These are phyloP conservation scores for Spisula solida DNA, from an alignment of 2,888 invertebrate species.

Conservation along the genomic window DNA sequence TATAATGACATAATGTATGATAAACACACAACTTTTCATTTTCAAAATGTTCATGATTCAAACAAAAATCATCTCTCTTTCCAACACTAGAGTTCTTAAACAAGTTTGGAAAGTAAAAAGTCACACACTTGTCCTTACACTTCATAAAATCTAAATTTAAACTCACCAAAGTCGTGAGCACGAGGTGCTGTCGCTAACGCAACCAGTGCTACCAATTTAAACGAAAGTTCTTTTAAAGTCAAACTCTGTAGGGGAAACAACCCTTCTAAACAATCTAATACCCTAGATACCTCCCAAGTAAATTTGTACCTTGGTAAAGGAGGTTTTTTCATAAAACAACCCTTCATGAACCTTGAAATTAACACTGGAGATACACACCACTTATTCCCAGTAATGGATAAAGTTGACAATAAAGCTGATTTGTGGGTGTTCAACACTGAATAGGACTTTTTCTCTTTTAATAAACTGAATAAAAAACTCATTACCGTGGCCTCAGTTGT, in stretches of 20 bases:
- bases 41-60: slow-evolving; percentile 29
- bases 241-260: slow-evolving; percentile 49
- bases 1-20: slow-evolving; percentile 39
- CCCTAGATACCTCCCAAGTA: slow-evolving; percentile 63
- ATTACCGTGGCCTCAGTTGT: background rate
- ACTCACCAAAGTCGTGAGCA: slow-evolving; percentile 51
- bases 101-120: slow-evolving; percentile 57
- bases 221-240: slow-evolving; percentile 51
- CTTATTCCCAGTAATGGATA: slow-evolving; percentile 33
- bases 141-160: slow-evolving; percentile 52
- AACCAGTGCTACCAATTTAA: slow-evolving; percentile 58
- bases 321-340: slow-evolving; percentile 52
- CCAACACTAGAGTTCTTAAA: slow-evolving; percentile 52
- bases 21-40: slow-evolving; percentile 48
- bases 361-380: slow-evolving; percentile 31
- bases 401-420: slow-evolving; percentile 49
- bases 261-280: slow-evolving; percentile 49
- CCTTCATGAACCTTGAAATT: slow-evolving; percentile 58
- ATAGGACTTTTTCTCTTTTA: slow-evolving; percentile 31
- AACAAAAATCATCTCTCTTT: background rate
- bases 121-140: slow-evolving; percentile 27
- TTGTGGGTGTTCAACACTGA: slow-evolving; percentile 53
- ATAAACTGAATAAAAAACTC: slow-evolving; percentile 26
- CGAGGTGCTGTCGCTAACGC: slow-evolving; percentile 58
- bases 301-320: slow-evolving; percentile 57